A percentile compares a stretch with the other conserved stretches of the same genome.
Evolutionary conservation across 2,113 vertebrate species (phyloP).

Genomic region (Pelvicachromis taeniatus): DNA sequence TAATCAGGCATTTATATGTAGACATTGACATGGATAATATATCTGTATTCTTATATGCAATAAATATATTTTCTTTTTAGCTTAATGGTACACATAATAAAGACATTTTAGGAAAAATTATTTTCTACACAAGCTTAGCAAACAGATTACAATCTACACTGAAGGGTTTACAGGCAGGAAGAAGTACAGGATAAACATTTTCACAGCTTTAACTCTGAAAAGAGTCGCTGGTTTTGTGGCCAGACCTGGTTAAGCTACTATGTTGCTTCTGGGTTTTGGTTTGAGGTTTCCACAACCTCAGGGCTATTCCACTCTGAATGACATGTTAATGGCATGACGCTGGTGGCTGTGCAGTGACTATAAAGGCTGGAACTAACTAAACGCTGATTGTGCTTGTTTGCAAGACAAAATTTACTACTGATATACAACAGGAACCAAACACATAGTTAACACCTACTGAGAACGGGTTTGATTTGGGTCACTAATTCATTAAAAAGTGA

Average conservation of each 20-base stretch:
- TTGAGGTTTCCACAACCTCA: background rate
- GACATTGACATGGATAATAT: background rate
- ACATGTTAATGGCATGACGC: background rate
- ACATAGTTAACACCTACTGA: background rate
- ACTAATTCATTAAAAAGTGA: background rate
- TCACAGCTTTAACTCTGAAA: background rate
- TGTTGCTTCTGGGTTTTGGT: background rate
- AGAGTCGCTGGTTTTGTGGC: fast-evolving
- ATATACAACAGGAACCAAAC: background rate
- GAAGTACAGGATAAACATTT: background rate
- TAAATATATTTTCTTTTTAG: background rate
- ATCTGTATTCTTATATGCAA: background rate
- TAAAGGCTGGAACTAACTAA: background rate
- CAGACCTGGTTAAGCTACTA: background rate
- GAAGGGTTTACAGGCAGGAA: background rate
- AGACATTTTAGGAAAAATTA: fast-evolving
- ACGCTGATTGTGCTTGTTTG: background rate
- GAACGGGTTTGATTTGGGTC: background rate
- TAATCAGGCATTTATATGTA: background rate
- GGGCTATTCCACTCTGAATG: background rate
- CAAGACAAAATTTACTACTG: background rate
- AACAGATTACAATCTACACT: fast-evolving
- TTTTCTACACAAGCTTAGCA: fast-evolving
- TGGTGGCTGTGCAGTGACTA: background rate
- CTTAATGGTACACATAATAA: background rate